phyloP scores from a whole-genome alignment of 2,113 vertebrate genomes.

The Campylomormyrus numenius region DNA sequence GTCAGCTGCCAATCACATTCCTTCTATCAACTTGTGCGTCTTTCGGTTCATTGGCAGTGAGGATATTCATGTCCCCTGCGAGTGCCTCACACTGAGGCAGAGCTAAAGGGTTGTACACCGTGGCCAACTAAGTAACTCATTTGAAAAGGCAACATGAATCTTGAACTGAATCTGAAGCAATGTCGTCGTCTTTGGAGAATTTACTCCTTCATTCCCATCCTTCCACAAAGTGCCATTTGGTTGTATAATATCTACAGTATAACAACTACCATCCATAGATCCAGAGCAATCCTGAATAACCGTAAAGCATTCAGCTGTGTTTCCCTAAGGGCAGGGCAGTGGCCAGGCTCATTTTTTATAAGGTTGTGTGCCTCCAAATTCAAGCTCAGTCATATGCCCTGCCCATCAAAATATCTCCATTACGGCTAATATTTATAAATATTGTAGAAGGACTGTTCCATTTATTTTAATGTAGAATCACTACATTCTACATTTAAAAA shows the following conservation, averaged over 20 bases:
- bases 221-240: background rate
- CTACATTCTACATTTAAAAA: background rate
- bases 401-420: background rate
- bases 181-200: background rate
- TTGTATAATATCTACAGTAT: background rate
- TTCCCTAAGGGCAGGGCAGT: background rate
- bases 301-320: background rate
- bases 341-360: background rate
- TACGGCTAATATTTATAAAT: background rate
- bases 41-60: background rate
- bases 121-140: background rate
- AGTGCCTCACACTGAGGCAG: background rate
- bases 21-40: background rate
- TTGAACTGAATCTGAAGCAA: background rate
- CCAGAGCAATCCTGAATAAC: background rate
- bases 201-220: background rate
- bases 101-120: background rate
- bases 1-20: background rate
- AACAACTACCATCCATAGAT: background rate
- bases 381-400: background rate
- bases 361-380: background rate
- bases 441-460: background rate
- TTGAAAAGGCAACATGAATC: background rate
- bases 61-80: background rate
- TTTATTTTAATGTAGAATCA: background rate